Evolutionary conservation across 2,113 vertebrate species (phyloP), one percentile per base, ranked within the genome.

Genomic region (Haemorhous mexicanus): DNA sequence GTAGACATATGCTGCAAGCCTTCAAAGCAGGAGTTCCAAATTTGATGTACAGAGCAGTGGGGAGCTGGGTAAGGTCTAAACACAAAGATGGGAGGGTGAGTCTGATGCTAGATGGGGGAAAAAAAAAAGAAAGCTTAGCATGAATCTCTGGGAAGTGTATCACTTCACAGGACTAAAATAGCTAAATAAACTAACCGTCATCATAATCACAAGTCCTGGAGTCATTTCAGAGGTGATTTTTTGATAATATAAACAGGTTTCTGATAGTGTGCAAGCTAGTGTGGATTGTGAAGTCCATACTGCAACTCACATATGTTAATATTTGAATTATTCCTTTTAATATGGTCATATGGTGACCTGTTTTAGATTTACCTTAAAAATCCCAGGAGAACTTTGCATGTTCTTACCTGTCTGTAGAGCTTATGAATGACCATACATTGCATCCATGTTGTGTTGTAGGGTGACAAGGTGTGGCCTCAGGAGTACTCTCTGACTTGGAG

Each of bases 61-160:
- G 64, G 9, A 89, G 24, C 13, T 59, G 41, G 13, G 16, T 44
- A 39, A 81, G 35, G 26, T 80, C n/a, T 24, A 23, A 84, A 63
- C 75, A 76, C 41, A 75, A 78, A 26, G 24, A 7, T n/a, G 16
- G 3, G 18, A 73, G 18, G 5, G 14, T 59, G 39, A 87, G 6
- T 41, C 68, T 77, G n/a, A 5, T 84, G 37, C 26, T 52, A 5
- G 23, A 56, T 44, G 24, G 24, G 4, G 8, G 62, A 47, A 4
- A 19, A 66, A 52, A 49, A 33, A 13, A 63, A 69, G 30, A 67
- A 86, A 37, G 13, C 28, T 84, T 56, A 92, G 39, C 24, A 39
- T 61, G 76, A 64, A 67, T 21, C 33, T 91, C 84, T 94, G 77
- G 41, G 89, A 89, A 87, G 81, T 44, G 19, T 53, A 39, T 63